A percentile compares a stretch with the other conserved stretches of the same genome.
phyloP scores from a whole-genome alignment of 2,888 invertebrate species.

The Scaptomyza cyrtandrae region DNA sequence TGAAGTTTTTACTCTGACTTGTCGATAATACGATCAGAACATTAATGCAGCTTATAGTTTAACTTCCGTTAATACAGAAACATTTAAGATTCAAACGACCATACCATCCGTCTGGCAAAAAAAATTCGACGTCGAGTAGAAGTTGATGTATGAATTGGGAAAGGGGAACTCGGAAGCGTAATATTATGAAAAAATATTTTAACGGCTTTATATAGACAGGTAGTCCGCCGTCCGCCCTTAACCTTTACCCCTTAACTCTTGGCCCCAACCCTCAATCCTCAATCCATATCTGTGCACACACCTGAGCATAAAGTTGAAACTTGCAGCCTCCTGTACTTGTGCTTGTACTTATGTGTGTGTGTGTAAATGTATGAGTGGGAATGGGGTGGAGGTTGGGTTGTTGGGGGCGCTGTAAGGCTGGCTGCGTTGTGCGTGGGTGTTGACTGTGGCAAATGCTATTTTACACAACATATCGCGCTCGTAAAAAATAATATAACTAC shows the following conservation, averaged over 20 bases:
- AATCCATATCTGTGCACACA: conserved; percentile 6
- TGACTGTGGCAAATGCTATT: conserved; percentile 56
- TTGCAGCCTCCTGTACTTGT: neutral
- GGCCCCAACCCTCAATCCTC: neutral
- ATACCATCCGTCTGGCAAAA: neutral
- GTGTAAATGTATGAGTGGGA: neutral
- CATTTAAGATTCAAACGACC: neutral
- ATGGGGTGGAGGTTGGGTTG: neutral
- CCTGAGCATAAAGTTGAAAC: conserved; percentile 31
- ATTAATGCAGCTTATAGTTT: neutral
- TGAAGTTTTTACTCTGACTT: conserved; percentile 1
- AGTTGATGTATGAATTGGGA: neutral
- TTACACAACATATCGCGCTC: conserved; percentile 77
- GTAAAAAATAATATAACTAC: conserved; percentile 80
- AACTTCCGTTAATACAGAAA: neutral
- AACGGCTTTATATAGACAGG: neutral
- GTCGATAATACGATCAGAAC: neutral
- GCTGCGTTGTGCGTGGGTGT: conserved; percentile 3
- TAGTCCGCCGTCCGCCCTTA: neutral
- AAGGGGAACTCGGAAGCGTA: neutral
- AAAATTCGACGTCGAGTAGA: neutral
- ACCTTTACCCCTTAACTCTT: neutral
- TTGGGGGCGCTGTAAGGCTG: neutral
- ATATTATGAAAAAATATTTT: neutral
- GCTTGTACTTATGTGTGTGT: neutral